Evolutionary conservation across 2,113 vertebrate species (phyloP), one percentile per base, ranked within the genome.

Genomic region (Bos javanicus): DNA sequence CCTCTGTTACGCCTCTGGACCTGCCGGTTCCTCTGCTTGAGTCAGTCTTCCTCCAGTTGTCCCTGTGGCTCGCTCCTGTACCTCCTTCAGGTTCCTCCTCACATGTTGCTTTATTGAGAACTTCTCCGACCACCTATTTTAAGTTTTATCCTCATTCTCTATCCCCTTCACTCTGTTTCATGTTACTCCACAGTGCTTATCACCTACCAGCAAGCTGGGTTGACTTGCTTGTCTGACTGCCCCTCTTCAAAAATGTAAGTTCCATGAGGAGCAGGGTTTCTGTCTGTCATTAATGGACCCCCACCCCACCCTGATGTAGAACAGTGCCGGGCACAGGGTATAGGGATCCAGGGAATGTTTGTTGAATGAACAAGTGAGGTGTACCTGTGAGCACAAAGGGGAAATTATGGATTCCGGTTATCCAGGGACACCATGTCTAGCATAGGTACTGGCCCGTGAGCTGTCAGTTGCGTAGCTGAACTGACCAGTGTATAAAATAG

Each of bases 371-470:
- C 2, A 43, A 91, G 57, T 82, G 52, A 96, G 39, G 19, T 50
- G 11, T 21, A 10, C 52, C 52, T 71, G 59, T 71, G 84, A 91
- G 56, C 54, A 48, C 54, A 90, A 36, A 81, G 60, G 56, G 43
- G 5, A 62, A 62, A 50, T 43, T 21, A 19, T 3, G 43, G 10
- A 52, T 71, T 87, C 62, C 56, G 57, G 13, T 87, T 84, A 83
- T 57, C 21, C 23, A 46, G 64, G 60, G 60, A 64, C 52, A 6
- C n/a, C 50, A 2, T 87, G 81, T 36, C 59, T 50, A 84, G 28
- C 57, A 19, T 10, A 13, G 2, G 48, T 13, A 0, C 60, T 16
- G 2, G 15, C 13, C 2, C 5, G 0, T 9, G 36, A 64, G 26
- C n/a, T 76, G 19, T 90, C 15, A 57, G 62, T 50, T 25, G 76